Base-by-base conservation (phyloP, 1,140 invertebrate genomes). In the Drosophila parvula region DNA sequence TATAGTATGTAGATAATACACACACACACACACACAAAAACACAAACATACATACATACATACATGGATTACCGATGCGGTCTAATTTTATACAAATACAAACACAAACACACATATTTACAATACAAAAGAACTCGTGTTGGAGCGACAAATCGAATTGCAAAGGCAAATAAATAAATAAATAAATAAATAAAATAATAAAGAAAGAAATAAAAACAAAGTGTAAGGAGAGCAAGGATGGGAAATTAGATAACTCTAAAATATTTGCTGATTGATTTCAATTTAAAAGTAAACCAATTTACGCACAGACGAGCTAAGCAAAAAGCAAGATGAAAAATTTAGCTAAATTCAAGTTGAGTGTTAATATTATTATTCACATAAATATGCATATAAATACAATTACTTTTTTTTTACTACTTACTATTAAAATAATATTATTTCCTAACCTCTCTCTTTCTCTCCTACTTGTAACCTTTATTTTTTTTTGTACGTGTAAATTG, bases 261-360 rank as follows among this genome's bases (percentile, higher is more conserved):
- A 70, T 38, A 71, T 70, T 70, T 71, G 68, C 68, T 71, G 65
- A 75, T 74, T 62, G 55, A 74, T 74, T 61, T 73, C 68, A 79
- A 53, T 36, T 9, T 5, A 14, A 36, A 36, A 36, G 61, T 64
- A 83, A 74, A 68, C 43, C 47, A 74, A 68, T 79, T 50, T 74
- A 74, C 57, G 44, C 73, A 76, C 64, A 78, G 55, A 75, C 56
- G 74, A 56, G 22, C 22, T 22, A 22, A 78, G 56, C 22, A 71
- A 28, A 76, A 60, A 68, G 32, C 22, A 40, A 32, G 18, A 34
- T n/a, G 28, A 34, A 36, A 63, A 86, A 81, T 86, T 86, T 85
- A 85, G 82, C 73, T 55, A 86, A 85, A 85, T 83, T 83, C 65
- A 84, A 82, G 48, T 78, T 81, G 78, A 70, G 69, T 74, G 69